A percentile compares a stretch with the other conserved stretches of the same genome.
Evolutionary conservation across 2,113 vertebrate genomes (phyloP).

Genomic region (Kobus ellipsiprymnus): DNA sequence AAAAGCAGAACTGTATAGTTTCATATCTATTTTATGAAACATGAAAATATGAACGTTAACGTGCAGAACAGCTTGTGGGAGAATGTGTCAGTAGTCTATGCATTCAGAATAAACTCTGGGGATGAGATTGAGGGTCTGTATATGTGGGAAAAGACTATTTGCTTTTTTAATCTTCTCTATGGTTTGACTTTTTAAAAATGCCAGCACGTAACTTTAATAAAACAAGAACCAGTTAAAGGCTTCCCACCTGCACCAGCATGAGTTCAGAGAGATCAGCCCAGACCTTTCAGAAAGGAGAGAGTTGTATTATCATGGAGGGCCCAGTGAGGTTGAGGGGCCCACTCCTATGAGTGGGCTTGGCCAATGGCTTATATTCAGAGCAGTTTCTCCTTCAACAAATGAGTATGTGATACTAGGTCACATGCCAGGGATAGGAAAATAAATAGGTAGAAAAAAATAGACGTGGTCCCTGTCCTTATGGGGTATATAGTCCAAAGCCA

Average conservation of each 20-base stretch:
- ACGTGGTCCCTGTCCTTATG: neutral
- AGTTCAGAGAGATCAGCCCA: neutral
- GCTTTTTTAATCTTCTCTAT: neutral
- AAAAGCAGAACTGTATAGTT: slow-evolving; percentile 58
- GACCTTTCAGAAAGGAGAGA: neutral
- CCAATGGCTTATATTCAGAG: neutral
- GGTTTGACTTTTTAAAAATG: neutral
- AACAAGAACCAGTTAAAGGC: neutral
- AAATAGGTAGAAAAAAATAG: neutral
- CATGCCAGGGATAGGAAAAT: neutral
- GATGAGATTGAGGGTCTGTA: neutral
- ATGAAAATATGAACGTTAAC: neutral
- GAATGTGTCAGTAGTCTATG: neutral
- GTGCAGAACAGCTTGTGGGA: neutral
- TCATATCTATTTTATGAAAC: slow-evolving; percentile 31
- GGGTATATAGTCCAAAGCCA: neutral
- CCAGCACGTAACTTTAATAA: neutral
- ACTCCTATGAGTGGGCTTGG: neutral
- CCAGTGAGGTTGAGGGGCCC: no score
- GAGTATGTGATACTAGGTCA: neutral
- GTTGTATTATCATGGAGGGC: neutral
- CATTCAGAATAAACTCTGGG: neutral
- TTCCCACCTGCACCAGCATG: no score
- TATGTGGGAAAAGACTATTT: neutral
- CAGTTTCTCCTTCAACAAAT: neutral